Evolutionary conservation across 2,888 invertebrate species (phyloP), one percentile per base, ranked within the genome.

Genomic region (Hypena proboscidalis): DNA sequence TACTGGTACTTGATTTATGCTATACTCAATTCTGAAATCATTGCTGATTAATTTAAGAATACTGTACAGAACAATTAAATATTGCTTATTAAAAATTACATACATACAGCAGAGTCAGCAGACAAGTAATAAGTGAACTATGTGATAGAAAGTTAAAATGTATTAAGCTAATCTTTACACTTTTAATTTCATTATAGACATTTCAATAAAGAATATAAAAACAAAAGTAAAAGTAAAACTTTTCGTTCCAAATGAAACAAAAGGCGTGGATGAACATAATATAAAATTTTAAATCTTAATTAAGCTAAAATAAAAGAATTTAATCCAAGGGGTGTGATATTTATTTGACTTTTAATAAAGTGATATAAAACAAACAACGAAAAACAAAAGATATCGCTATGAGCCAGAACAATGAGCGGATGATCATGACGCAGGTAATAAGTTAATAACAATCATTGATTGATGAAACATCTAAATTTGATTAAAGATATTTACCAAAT

Each of bases 331-430:
- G 13, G 8, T 17, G n/a, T 9, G 15, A 27, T 15, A 27, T 26
- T 9, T 11, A 11, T 27, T 40, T 42, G 40, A 49, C 40, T 51
- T 42, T 23, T 29, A 41, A 52, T 53, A 21, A 11, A 40, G 27
- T 32, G 38, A 48, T 53, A 32, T 40, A 23, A 20, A 44, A 43
- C 47, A 42, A 45, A 42, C 14, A 49, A 27, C 36, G 38, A 36
- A 23, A 44, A 41, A 54, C 53, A 60, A 57, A 43, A 32, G 46
- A 17, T 8, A 39, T 44, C 38, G 21, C 34, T 44, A 45, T 48
- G 39, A 38, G 14, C 57, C 51, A 58, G 64, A 74, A 85, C 87
- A 86, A 87, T 83, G 80, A 74, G 70, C 83, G 85, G 85, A 86
- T 84, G 77, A 75, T 71, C 60, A 57, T 53, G 65, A 71, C 71